These are phyloP conservation scores for Ellobius talpinus DNA, from an alignment of 2,113 vertebrate species.

Conservation along the genomic window DNA sequence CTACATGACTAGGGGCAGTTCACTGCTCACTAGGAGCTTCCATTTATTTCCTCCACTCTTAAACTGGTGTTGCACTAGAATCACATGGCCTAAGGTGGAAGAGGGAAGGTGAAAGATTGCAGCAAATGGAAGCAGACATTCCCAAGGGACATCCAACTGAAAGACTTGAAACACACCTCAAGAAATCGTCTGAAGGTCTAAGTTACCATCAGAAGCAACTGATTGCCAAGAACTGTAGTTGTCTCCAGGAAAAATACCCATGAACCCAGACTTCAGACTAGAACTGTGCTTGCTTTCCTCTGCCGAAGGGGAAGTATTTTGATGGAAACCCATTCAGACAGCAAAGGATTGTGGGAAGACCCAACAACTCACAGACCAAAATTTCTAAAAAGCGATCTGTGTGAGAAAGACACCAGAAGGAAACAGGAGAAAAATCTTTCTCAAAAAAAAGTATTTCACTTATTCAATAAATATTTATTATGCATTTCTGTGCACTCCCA, in stretches of 20 bases:
- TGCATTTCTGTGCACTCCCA: background rate
- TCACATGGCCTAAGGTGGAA: background rate
- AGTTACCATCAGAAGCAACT: background rate
- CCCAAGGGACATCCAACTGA: background rate
- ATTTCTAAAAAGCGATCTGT: background rate
- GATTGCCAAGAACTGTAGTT: background rate
- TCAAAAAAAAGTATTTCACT: slow-evolving; percentile 5
- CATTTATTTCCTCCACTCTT: background rate
- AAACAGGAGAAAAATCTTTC: background rate
- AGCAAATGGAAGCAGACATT: background rate
- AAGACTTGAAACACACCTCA: background rate
- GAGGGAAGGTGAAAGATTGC: background rate
- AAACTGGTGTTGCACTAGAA: background rate
- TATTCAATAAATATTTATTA: slow-evolving; percentile 20
- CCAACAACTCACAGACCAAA: background rate
- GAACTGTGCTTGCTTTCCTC: background rate
- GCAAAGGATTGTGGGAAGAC: background rate
- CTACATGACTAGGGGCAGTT: background rate
- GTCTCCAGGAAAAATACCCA: slow-evolving; percentile 44
- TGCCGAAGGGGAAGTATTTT: background rate
- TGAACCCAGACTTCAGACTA: background rate
- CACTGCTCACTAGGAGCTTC: background rate
- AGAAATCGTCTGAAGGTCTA: background rate
- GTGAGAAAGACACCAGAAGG: background rate
- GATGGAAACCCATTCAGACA: background rate